A percentile compares a stretch with the other conserved stretches of the same genome.
Conservation (phyloP, 1,140 invertebrate genomes). For the Lasioglossum albipes region DNA sequence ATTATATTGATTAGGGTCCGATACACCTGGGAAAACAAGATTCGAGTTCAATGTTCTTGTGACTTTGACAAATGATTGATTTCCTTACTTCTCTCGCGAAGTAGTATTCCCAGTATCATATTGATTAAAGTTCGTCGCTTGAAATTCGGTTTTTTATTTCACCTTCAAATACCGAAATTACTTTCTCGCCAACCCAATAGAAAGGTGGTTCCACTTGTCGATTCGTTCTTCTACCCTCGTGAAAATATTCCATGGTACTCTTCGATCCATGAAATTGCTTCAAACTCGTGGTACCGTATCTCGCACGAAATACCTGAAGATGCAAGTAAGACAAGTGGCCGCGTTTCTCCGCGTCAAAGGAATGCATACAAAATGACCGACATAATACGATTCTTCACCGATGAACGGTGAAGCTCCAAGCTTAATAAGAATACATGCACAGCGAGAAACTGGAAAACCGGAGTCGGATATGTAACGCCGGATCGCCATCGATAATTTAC, state of each 20-base stretch:
- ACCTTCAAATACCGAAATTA: no score
- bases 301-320: not conserved
- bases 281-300: not conserved
- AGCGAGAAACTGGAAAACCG: not conserved
- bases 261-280: not conserved
- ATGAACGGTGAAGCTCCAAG: not conserved
- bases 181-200: no score
- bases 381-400: slow-evolving; percentile 1
- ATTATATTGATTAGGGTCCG: no score
- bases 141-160: no score
- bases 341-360: slow-evolving; percentile 28
- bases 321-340: slow-evolving; percentile 26
- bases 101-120: no score
- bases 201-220: not conserved
- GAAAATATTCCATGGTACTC: not conserved
- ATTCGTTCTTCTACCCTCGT: not conserved
- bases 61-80: no score
- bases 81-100: no score
- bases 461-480: not conserved
- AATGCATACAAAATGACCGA: slow-evolving; percentile 46
- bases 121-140: no score
- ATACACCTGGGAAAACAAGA: no score
- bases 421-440: no score
- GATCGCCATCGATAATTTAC: not conserved
- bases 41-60: no score